Evolutionary conservation across 2,113 vertebrate species (phyloP).

Genomic region (Aspiorhynchus laticeps): DNA sequence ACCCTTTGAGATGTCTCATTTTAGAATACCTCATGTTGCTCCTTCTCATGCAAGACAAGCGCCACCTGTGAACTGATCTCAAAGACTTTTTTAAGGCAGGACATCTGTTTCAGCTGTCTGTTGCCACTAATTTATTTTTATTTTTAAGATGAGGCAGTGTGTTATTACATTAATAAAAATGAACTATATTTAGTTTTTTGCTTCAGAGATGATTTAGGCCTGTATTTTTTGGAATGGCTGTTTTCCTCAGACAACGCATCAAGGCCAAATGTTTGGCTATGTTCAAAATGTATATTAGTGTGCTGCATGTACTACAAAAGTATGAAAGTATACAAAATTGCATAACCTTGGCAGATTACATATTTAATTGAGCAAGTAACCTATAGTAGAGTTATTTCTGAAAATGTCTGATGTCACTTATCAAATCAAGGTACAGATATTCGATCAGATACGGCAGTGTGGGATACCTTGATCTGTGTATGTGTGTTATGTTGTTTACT

Average conservation of each 20-base stretch:
- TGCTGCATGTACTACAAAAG: not conserved
- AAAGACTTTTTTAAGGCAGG: slow-evolving; percentile 43
- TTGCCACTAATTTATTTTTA: slow-evolving; percentile 35
- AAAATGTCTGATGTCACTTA: not conserved
- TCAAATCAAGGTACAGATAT: too few species aligned
- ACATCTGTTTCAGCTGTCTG: slow-evolving; percentile 51
- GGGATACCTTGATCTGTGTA: too few species aligned
- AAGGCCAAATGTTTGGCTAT: not conserved
- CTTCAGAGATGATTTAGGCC: not conserved
- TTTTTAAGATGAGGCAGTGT: not conserved
- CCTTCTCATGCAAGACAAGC: slow-evolving; percentile 23
- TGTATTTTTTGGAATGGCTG: not conserved
- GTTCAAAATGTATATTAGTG: not conserved
- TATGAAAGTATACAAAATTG: not conserved
- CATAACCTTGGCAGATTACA: not conserved
- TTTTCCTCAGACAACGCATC: not conserved
- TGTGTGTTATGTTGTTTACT: not conserved
- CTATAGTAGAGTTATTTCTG: not conserved
- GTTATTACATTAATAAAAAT: slow-evolving; percentile 1
- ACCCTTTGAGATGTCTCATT: slow-evolving; percentile 31
- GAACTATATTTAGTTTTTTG: not conserved
- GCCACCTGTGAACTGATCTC: slow-evolving; percentile 15
- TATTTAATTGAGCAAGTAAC: not conserved
- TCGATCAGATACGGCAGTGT: too few species aligned
- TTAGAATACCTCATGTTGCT: not conserved